A percentile compares a stretch with the other conserved stretches of the same genome.
Conservation (phyloP, 2,888 invertebrate species). For the Pasiphila rectangulata region DNA sequence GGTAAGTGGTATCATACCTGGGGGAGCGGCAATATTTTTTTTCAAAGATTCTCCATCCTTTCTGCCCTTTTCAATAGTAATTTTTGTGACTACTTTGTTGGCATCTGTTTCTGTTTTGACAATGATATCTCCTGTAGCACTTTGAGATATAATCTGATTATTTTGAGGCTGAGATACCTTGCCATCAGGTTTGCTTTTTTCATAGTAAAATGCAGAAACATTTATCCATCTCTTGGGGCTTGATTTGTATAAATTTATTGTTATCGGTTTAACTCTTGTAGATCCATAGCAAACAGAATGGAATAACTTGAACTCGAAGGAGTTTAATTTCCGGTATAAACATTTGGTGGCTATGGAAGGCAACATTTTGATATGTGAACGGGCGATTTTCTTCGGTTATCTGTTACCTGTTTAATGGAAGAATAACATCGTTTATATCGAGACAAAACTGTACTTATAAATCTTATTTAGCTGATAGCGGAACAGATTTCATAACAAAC, state of each 20-base stretch:
- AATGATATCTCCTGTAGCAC: constrained; percentile 57
- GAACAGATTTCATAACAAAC: neutral
- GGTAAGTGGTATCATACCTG: constrained; percentile 43
- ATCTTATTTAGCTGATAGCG: neutral
- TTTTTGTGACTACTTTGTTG: constrained; percentile 66
- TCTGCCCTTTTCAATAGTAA: constrained; percentile 63
- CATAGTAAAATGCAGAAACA: constrained; percentile 48
- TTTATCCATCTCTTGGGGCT: constrained; percentile 46
- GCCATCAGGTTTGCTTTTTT: constrained; percentile 49
- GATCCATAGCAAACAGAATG: constrained; percentile 48
- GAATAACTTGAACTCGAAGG: constrained; percentile 54
- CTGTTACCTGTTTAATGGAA: neutral
- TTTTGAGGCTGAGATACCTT: no score
- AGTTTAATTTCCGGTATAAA: constrained; percentile 61
- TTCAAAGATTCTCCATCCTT: constrained; percentile 39
- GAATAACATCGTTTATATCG: neutral
- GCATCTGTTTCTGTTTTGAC: constrained; percentile 68
- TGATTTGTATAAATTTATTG: constrained; percentile 35
- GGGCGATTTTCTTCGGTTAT: neutral
- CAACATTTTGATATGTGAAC: constrained; percentile 40
- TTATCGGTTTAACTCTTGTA: constrained; percentile 41
- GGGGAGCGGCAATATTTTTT: constrained; percentile 34
- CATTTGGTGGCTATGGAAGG: constrained; percentile 58
- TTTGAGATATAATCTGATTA: constrained; percentile 52
- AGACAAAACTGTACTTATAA: no score